A percentile compares a stretch with the other conserved stretches of the same genome.
Conservation (phyloP, 2,113 vertebrate genomes). For the Pygoscelis adeliae region DNA sequence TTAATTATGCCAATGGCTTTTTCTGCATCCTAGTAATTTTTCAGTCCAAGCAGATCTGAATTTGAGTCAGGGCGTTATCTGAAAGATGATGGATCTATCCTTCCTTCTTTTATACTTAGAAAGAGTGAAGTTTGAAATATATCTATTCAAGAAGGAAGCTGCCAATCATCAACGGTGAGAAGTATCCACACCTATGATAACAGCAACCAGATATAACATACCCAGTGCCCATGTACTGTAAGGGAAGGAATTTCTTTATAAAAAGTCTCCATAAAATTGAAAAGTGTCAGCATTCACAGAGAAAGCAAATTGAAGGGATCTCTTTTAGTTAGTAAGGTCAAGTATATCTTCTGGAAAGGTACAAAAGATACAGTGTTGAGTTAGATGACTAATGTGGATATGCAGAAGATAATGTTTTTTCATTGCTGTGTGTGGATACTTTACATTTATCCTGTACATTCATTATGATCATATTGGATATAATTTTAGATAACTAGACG, state of each 20-base stretch:
- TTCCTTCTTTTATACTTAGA: not conserved
- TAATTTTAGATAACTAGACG: not conserved
- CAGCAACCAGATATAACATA: not conserved
- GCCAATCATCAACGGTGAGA: not conserved
- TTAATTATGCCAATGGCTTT: not conserved
- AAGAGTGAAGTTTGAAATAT: not conserved
- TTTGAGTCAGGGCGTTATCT: not conserved
- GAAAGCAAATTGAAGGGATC: not conserved
- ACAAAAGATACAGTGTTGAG: not conserved
- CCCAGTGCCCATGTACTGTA: not conserved
- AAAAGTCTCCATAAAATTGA: not conserved
- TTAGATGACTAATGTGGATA: not conserved
- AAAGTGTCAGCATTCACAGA: not conserved
- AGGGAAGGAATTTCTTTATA: not conserved
- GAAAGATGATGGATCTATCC: not conserved
- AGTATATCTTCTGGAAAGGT: not conserved
- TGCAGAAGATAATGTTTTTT: not conserved
- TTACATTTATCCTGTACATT: not conserved
- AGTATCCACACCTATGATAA: not conserved
- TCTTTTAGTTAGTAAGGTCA: not conserved
- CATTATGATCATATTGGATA: not conserved
- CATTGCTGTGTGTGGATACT: not conserved
- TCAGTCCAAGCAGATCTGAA: not conserved
- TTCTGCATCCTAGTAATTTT: not conserved
- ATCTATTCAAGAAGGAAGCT: not conserved